Evolutionary conservation across 2,113 vertebrate genomes (phyloP).

Genomic region (Rhizomys pruinosus): DNA sequence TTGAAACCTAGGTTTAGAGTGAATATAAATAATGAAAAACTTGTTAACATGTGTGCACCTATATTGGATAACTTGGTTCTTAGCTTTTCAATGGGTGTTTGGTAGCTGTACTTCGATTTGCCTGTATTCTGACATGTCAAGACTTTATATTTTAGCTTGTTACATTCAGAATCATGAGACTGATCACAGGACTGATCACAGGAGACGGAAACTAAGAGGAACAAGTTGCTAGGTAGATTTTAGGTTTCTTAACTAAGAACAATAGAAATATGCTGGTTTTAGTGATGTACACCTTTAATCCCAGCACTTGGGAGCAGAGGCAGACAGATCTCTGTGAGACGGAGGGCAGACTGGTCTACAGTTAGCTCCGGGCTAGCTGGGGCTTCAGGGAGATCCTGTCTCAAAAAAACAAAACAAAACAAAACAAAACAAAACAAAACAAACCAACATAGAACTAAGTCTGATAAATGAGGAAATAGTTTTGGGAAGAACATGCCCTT

Average conservation of each 20-base stretch:
- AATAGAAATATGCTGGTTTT: too few relatives aligned
- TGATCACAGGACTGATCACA: background rate
- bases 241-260: constrained; percentile 14
- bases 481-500: too few relatives aligned
- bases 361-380: too few relatives aligned
- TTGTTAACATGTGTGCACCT: background rate
- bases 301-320: too few relatives aligned
- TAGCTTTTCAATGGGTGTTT: background rate
- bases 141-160: background rate
- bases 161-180: background rate
- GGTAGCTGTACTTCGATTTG: background rate
- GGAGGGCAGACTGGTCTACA: too few relatives aligned
- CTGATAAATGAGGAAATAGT: too few relatives aligned
- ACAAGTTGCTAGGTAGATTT: background rate
- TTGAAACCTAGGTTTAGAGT: constrained; percentile 48
- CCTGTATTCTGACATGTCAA: background rate
- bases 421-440: too few relatives aligned
- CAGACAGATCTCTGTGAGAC: too few relatives aligned
- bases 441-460: too few relatives aligned
- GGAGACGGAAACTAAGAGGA: background rate
- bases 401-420: too few relatives aligned
- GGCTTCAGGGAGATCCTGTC: too few relatives aligned
- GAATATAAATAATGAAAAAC: background rate
- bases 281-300: too few relatives aligned
- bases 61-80: background rate